Percentiles rank a stretch among this genome's conserved stretches.
phyloP scores from a whole-genome alignment of 1,140 invertebrate genomes.

The Drosophila asahinai region DNA sequence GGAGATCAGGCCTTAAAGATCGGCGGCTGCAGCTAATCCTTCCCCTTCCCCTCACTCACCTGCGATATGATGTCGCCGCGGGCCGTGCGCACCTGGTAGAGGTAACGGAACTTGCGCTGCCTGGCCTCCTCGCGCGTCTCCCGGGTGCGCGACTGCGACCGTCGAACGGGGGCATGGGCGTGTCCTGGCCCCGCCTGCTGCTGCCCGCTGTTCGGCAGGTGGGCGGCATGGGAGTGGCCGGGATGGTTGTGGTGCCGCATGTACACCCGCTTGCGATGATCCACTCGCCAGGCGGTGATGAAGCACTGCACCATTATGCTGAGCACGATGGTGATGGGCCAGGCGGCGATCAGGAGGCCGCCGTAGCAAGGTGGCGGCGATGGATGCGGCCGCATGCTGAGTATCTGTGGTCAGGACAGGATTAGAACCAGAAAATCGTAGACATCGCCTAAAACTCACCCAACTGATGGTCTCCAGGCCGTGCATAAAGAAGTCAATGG shows the following conservation, averaged over 20 bases:
- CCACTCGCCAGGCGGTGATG: slow-evolving; percentile 83
- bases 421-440: neutral
- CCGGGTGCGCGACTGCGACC: slow-evolving; percentile 85
- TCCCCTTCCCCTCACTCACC: slow-evolving; percentile 84
- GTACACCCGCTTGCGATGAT: slow-evolving; percentile 79
- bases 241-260: slow-evolving; percentile 75
- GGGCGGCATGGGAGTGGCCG: slow-evolving; percentile 49
- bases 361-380: slow-evolving; percentile 83
- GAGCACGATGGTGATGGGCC: slow-evolving; percentile 79
- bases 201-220: slow-evolving; percentile 57
- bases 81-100: slow-evolving; percentile 95
- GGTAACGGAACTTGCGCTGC: slow-evolving; percentile 93
- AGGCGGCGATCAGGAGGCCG: slow-evolving; percentile 78
- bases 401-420: slow-evolving; percentile 45
- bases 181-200: slow-evolving; percentile 55
- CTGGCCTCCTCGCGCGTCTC: slow-evolving; percentile 91
- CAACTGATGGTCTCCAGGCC: slow-evolving; percentile 80
- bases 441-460: slow-evolving; percentile 45
- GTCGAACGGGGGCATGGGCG: slow-evolving; percentile 57
- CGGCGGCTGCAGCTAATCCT: no score
- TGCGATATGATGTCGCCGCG: slow-evolving; percentile 96
- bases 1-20: slow-evolving; percentile 30
- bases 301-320: slow-evolving; percentile 85
- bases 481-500: slow-evolving; percentile 83
- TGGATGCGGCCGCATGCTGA: slow-evolving; percentile 81